These are phyloP conservation scores for Alouatta palliata DNA, from an alignment of 2,113 vertebrate genomes.

Conservation along the genomic window DNA sequence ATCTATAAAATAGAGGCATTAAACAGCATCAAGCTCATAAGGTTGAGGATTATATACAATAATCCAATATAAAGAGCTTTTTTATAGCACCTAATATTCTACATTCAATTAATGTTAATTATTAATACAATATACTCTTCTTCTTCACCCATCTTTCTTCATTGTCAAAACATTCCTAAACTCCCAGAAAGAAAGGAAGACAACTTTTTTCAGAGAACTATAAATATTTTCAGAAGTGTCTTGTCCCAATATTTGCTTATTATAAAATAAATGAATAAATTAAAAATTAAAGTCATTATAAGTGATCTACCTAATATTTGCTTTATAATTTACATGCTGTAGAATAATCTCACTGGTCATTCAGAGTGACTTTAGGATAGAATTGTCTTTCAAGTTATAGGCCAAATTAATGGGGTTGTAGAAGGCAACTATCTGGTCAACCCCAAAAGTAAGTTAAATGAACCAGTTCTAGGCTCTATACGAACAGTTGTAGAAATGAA, in stretches of 20 bases:
- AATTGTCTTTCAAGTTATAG: not conserved
- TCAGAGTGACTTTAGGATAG: not conserved
- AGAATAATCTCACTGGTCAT: not conserved
- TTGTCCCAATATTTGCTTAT: not conserved
- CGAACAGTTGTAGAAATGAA: not conserved
- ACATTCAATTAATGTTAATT: not conserved
- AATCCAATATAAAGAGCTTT: not conserved
- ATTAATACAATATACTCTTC: not conserved
- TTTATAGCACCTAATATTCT: not conserved
- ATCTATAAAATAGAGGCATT: not conserved
- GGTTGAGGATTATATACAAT: not conserved
- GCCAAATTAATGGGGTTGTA: not conserved
- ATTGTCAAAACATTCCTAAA: not conserved
- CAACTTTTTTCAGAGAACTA: not conserved
- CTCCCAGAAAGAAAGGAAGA: not conserved
- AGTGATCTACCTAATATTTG: not conserved
- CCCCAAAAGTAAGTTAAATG: not conserved
- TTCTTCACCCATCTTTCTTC: not conserved
- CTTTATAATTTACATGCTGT: not conserved
- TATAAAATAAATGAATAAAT: not conserved
- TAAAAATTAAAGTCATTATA: not conserved
- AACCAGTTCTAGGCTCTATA: not conserved
- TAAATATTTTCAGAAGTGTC: not conserved
- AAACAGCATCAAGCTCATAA: not conserved
- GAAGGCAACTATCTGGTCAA: not conserved